A percentile compares a stretch with the other conserved stretches of the same genome.
These are phyloP conservation scores for Erythrolamprus reginae DNA, from an alignment of 2,113 vertebrate species.

Conservation along the genomic window DNA sequence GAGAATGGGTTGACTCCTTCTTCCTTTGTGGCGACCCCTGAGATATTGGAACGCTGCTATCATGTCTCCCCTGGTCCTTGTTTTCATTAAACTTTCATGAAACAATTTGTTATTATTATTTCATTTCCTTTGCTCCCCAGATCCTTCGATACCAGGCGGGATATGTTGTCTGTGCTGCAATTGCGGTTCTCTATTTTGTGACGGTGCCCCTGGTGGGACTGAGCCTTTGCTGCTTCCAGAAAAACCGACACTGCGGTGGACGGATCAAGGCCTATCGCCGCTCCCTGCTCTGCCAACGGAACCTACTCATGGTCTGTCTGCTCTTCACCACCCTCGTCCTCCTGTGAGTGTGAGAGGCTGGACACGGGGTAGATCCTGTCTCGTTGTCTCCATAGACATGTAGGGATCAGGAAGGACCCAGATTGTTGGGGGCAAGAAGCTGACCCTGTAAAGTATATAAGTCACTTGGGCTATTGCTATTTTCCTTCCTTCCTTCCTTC, in stretches of 20 bases:
- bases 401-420: not conserved
- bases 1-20: no score
- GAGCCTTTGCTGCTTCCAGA: constrained; percentile 68
- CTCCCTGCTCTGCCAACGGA: constrained; percentile 55
- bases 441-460: no score
- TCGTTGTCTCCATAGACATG: not conserved
- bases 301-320: constrained; percentile 61
- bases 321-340: constrained; percentile 68
- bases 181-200: constrained; percentile 68
- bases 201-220: constrained; percentile 61
- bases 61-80: no score
- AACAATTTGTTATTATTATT: not conserved
- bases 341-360: constrained; percentile 62
- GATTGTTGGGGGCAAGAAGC: no score
- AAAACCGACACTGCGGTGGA: constrained; percentile 51
- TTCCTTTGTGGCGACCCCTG: no score
- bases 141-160: constrained; percentile 74
- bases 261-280: constrained; percentile 61
- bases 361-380: not conserved
- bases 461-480: no score
- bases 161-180: constrained; percentile 65
- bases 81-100: no score
- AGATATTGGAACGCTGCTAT: no score
- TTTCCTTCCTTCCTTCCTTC: no score
- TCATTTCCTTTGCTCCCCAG: constrained; percentile 37